Evolutionary conservation across 2,113 vertebrate species (phyloP).

Genomic region (Corythornis madagascariensis): DNA sequence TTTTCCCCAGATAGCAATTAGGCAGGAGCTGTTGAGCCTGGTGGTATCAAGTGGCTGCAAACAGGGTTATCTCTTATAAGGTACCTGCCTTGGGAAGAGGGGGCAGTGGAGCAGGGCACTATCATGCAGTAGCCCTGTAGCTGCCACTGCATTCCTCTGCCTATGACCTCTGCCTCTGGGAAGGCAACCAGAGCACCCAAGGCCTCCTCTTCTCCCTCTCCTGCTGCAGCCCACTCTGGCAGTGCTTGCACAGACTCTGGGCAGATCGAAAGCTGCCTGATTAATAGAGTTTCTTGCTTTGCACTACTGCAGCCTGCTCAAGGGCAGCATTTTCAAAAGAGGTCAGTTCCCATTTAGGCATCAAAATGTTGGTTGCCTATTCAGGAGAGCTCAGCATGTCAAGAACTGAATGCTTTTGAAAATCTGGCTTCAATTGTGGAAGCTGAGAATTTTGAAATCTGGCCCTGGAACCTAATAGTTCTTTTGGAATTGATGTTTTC

Average conservation of each 20-base stretch:
- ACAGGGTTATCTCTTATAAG: rapidly evolving
- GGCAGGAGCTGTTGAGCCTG: not conserved
- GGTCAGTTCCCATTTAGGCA: conserved; percentile 62
- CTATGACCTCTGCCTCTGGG: rapidly evolving
- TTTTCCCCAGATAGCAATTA: not conserved
- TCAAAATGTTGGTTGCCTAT: conserved; percentile 62
- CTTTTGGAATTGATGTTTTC: conserved; percentile 61
- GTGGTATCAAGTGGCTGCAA: not conserved
- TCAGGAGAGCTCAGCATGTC: conserved; percentile 61
- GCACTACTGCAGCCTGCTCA: conserved; percentile 45
- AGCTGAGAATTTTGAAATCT: conserved; percentile 69
- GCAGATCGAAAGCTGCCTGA: conserved; percentile 24
- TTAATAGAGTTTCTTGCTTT: conserved; percentile 51
- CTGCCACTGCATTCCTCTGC: rapidly evolving
- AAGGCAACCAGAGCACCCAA: not conserved
- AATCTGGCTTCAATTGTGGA: conserved; percentile 66
- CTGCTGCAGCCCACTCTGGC: not conserved
- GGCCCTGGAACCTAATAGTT: conserved; percentile 41
- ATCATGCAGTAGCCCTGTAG: not conserved
- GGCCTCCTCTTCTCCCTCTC: not conserved
- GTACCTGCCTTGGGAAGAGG: not conserved
- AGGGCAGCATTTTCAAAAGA: conserved; percentile 60
- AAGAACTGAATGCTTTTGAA: conserved; percentile 65
- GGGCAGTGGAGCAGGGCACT: not conserved
- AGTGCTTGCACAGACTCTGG: not conserved